Evolutionary conservation across 2,797 vertebrate genomes (phyloP), one percentile per base, ranked within the genome.

Genomic region (Thalassophryne amazonica): DNA sequence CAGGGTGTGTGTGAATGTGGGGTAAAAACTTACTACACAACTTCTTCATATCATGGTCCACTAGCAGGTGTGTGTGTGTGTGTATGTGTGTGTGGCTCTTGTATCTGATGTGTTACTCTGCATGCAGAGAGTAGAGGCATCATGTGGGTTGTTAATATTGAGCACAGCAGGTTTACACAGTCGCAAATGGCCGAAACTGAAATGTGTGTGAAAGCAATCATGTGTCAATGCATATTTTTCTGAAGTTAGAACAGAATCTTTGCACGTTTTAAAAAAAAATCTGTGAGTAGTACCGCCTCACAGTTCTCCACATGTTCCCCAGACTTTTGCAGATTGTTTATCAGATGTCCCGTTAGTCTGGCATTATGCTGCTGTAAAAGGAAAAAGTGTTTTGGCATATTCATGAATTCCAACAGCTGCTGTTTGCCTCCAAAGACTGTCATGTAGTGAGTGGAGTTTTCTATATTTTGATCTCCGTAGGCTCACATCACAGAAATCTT

Each of bases 61-160:
- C 24, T 24, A 6, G 24, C 35, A 50, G 57, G 43, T 60, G 66
- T 51, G 57, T 18, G 24, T 35, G 50, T 57, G 43, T 60, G 66
- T 51, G 57, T 18, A n/a, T 27, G 48, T 10, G 7, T 37, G 37
- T 21, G 17, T 37, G 41, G 54, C 50, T 37, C 48, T 27, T 41
- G 46, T 17, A 70, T 46, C 46, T 28, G 18, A 62, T 51, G 58
- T 78, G 75, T 65, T 27, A 46, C 27, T 33, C 50, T 58, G 60
- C 70, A 73, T 51, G 73, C 61, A 59, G 76, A 38, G 53, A 58
- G 35, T 48, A 37, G 69, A 59, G 73, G 52, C 63, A 40, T 65
- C 73, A 85, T 60, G 78, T 61, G 61, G 86, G 64, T 60, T 73
- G 59, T 60, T 86, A 83, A 86, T 86, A 85, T 84, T 79, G 55